Conservation (phyloP, 2,888 invertebrate genomes). For the Beris morrisii region DNA sequence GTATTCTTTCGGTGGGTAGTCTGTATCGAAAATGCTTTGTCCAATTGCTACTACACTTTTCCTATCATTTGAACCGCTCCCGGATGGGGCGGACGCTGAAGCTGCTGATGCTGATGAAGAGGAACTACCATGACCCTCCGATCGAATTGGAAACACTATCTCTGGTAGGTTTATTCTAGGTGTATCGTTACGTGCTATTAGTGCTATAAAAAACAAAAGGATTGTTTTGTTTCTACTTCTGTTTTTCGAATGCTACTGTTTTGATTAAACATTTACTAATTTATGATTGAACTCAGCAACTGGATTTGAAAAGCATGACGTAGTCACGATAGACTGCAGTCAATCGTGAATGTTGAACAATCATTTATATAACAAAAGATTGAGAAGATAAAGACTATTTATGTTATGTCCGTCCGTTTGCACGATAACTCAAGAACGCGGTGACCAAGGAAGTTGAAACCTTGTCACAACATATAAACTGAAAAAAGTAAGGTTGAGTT, state of each 20-base stretch:
- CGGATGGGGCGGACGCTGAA: constrained; percentile 44
- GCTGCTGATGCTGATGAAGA: constrained; percentile 37
- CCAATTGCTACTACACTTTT: constrained; percentile 55
- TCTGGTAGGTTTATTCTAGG: constrained; percentile 52
- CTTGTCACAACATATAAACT: too few species aligned
- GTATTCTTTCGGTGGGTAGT: constrained; percentile 55
- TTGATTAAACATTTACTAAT: too few species aligned
- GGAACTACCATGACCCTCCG: constrained; percentile 47
- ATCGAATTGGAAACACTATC: constrained; percentile 51
- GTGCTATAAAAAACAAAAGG: constrained; percentile 43
- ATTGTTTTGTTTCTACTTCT: constrained; percentile 1
- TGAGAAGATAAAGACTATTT: too few species aligned
- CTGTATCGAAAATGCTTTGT: constrained; percentile 56
- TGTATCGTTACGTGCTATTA: constrained; percentile 53
- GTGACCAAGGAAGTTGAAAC: too few species aligned
- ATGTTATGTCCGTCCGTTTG: too few species aligned
- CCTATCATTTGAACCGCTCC: constrained; percentile 45
- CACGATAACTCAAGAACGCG: too few species aligned
- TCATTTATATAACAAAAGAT: too few species aligned
- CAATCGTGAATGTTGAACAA: too few species aligned
- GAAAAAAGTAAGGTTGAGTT: too few species aligned
- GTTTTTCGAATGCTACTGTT: not conserved
- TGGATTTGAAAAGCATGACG: too few species aligned
- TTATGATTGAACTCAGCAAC: too few species aligned
- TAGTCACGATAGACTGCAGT: too few species aligned